phyloP scores from a whole-genome alignment of 53 echinoderm and acorn worm species.

The Stichopus horrens region DNA sequence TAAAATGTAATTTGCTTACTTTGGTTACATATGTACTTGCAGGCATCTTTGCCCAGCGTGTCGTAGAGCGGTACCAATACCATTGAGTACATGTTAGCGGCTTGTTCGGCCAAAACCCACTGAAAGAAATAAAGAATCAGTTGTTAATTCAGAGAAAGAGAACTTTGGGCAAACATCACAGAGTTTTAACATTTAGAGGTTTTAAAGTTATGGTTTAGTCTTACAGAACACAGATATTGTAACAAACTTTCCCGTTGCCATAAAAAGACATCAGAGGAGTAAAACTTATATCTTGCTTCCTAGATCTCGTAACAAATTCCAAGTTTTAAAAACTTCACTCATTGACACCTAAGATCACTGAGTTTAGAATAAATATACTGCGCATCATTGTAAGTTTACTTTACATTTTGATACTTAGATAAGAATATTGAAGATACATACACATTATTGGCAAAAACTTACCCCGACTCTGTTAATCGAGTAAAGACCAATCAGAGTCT shows the following conservation, averaged over 20 bases:
- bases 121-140: constrained; percentile 30
- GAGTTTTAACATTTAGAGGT: no score
- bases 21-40: constrained; percentile 88
- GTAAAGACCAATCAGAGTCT: constrained; percentile 83
- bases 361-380: neutral
- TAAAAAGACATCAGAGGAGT: no score
- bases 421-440: neutral
- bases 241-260: no score
- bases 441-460: neutral
- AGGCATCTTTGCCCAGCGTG: constrained; percentile 88
- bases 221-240: no score
- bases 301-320: neutral
- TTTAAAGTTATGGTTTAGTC: no score
- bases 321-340: neutral
- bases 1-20: constrained; percentile 45
- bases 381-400: neutral
- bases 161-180: no score
- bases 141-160: no score
- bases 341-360: neutral
- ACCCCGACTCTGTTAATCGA: constrained; percentile 86
- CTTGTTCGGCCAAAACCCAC: constrained; percentile 88
- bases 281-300: neutral
- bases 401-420: neutral
- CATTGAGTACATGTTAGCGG: constrained; percentile 81
- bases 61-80: constrained; percentile 83